phyloP scores from a whole-genome alignment of 2,113 vertebrate species.

The Orientallactaga bullata region DNA sequence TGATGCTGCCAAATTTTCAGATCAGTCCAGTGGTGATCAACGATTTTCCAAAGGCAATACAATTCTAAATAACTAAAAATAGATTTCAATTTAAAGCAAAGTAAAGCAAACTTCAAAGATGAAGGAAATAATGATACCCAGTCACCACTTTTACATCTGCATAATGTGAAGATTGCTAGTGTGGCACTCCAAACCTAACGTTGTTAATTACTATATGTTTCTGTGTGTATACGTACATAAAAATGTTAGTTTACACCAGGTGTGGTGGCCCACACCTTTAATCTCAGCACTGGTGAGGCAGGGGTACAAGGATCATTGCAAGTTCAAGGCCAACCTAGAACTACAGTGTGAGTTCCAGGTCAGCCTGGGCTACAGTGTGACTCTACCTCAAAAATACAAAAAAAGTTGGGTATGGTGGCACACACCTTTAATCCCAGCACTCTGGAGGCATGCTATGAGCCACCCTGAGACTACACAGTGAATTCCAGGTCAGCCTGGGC shows the following conservation, averaged over 20 bases:
- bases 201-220: neutral
- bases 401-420: no score
- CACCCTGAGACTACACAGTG: no score
- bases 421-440: no score
- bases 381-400: no score
- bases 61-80: conserved; percentile 33
- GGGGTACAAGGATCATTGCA: no score
- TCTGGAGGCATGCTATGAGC: no score
- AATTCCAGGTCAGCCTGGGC: no score
- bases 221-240: neutral
- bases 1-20: conserved; percentile 37
- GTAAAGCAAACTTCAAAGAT: neutral
- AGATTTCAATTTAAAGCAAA: conserved; percentile 14
- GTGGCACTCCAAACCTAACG: neutral
- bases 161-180: neutral
- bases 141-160: neutral
- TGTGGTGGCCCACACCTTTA: no score
- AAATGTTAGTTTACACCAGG: neutral
- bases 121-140: neutral
- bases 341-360: no score
- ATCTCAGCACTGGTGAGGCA: no score
- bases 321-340: no score
- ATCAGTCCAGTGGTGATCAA: neutral
- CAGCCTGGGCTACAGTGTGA: no score
- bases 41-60: conserved; percentile 37